Conservation (phyloP, 2,113 vertebrate genomes). For the Dendropsophus ebraccatus region DNA sequence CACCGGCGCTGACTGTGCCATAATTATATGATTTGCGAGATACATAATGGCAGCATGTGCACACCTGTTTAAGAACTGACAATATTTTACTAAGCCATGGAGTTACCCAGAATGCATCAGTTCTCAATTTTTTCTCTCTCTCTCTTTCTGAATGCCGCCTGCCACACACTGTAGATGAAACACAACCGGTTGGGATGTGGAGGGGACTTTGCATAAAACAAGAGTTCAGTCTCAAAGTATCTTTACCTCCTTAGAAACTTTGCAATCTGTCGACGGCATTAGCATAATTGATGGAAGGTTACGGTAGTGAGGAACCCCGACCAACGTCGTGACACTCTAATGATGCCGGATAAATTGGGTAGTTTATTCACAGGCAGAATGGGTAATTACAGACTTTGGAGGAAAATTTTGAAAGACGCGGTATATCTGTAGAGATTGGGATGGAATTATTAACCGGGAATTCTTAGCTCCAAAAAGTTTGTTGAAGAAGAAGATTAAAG, state of each 20-base stretch:
- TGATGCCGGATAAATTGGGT: neutral
- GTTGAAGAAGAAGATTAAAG: neutral
- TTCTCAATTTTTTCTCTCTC: neutral
- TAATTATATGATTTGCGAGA: conserved; percentile 53
- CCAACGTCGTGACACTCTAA: neutral
- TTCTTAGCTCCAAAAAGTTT: neutral
- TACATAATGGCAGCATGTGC: conserved; percentile 32
- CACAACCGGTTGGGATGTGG: neutral
- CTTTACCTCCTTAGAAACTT: conserved; percentile 6
- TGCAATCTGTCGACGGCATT: conserved; percentile 26
- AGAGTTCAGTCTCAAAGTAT: neutral
- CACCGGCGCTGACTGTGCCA: conserved; percentile 39
- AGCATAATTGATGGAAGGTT: conserved; percentile 43
- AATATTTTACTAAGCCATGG: conserved; percentile 1
- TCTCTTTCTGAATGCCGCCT: neutral
- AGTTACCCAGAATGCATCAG: conserved; percentile 30
- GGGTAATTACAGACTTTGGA: neutral
- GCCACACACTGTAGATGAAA: neutral
- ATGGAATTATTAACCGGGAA: neutral
- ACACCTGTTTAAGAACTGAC: conserved; percentile 45
- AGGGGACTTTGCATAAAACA: neutral
- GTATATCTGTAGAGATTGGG: neutral
- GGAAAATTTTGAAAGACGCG: neutral
- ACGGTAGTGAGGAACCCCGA: neutral
- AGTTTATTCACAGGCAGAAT: neutral